A percentile compares a stretch with the other conserved stretches of the same genome.
These are phyloP conservation scores for Germaria angustata DNA, from an alignment of 2,888 invertebrate genomes.

Conservation along the genomic window DNA sequence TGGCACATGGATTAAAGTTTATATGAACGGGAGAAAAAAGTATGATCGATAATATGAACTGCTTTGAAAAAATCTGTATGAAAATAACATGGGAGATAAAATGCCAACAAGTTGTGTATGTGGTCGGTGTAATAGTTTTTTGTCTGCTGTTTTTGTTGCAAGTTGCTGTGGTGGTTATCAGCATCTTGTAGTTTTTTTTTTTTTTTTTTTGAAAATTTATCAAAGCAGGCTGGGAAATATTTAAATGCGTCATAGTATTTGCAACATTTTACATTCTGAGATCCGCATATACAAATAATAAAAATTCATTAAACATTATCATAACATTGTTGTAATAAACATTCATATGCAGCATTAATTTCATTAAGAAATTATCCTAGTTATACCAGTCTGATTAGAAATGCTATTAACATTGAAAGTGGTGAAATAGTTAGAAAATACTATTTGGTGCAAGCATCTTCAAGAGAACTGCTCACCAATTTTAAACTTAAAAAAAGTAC, in stretches of 20 bases:
- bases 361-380: too few relatives aligned
- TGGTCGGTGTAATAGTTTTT: neutral
- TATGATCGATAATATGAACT: conserved; percentile 18
- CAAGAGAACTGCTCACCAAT: too few relatives aligned
- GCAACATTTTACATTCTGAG: neutral
- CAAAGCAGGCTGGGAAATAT: neutral
- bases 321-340: too few relatives aligned
- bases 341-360: too few relatives aligned
- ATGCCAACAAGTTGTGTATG: neutral
- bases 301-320: too few relatives aligned
- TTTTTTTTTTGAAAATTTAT: neutral
- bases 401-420: too few relatives aligned
- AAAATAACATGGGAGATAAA: neutral
- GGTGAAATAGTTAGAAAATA: too few relatives aligned
- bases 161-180: neutral
- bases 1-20: conserved; percentile 33
- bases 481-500: too few relatives aligned
- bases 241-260: neutral
- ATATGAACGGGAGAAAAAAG: neutral
- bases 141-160: neutral
- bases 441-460: too few relatives aligned
- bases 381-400: too few relatives aligned
- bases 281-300: neutral
- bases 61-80: neutral
- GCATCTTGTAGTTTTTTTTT: neutral